These are phyloP conservation scores for Chrosomus eos DNA, from an alignment of 2,797 vertebrate species.

Conservation along the genomic window DNA sequence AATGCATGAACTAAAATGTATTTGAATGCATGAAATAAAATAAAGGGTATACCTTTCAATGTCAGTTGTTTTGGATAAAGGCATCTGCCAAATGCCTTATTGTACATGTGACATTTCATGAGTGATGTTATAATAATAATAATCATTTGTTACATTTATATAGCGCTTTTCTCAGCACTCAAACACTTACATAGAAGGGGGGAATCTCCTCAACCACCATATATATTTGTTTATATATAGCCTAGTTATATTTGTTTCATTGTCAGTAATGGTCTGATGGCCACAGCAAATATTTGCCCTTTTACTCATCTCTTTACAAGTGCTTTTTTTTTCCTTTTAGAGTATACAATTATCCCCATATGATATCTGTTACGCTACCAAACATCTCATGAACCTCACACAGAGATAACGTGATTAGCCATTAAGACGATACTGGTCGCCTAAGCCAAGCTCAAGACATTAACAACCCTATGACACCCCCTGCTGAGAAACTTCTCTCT, in stretches of 20 bases:
- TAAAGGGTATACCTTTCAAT: neutral
- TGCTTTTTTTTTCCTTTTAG: neutral
- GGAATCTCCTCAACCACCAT: too few species aligned
- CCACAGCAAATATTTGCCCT: neutral
- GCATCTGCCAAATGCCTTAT: neutral
- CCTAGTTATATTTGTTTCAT: neutral
- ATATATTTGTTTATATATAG: too few species aligned
- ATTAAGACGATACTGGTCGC: slow-evolving; percentile 9
- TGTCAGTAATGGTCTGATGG: neutral
- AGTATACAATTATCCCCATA: neutral
- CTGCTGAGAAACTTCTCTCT: neutral
- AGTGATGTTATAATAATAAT: too few species aligned
- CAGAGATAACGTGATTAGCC: slow-evolving; percentile 6
- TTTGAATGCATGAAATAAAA: neutral
- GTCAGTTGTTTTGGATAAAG: neutral
- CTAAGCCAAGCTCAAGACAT: slow-evolving; percentile 28
- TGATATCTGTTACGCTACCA: slow-evolving; percentile 16
- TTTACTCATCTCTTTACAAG: neutral
- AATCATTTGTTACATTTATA: too few species aligned
- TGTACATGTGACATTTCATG: neutral
- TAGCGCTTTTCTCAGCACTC: too few species aligned
- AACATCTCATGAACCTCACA: slow-evolving; percentile 7
- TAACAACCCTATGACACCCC: slow-evolving; percentile 21
- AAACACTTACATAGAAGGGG: too few species aligned
- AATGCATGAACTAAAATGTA: neutral